Evolutionary conservation across 23 tunicate genomes (phyloP), one percentile per base, ranked within the genome.

Genomic region (Halocynthia aurantium): DNA sequence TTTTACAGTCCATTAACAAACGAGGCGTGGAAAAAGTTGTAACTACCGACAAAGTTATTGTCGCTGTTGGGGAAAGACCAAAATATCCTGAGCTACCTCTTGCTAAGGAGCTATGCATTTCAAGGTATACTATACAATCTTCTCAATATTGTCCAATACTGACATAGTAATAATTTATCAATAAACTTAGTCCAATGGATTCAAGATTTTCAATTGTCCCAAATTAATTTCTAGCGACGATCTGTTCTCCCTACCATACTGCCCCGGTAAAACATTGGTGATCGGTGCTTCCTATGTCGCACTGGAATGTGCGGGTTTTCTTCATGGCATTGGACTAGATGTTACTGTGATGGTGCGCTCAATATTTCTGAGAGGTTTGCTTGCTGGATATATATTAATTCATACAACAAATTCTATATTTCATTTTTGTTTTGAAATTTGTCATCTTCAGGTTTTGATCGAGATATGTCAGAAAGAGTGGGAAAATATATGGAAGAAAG

Each of bases 61-160:
- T 94, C 19, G 98, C 98, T 65, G 88, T 84, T 15, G 98, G 98
- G 13, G 98, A 94, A 76, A 69, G 98, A 53, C 98, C 98, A 6
- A 76, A 69, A 53, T 87, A 87, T 71, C 94, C 94, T 49, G 89
- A 87, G 50, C 83, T 94, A 19, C 95, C 94, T 55, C 88, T 87
- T 11, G 93, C 88, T 19, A 84, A 80, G 70, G 94, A 94, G 51
- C 72, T 81, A 18, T 67, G 91, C 44, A 81, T 91, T 57, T 85
- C 97, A 76, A 90, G 96, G 96, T 84, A 52, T n/a, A 5, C 2
- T 12, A 52, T 72, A 12, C n/a, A n/a, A n/a, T 31, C 51, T 2
- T 72, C 13, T 15, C 5, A 52, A 77, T 18, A 10, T 77, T 69
- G 12, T 18, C 54, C 22, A 31, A 76, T 13, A 19, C 17, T 72